Percentiles rank a stretch among this genome's conserved stretches.
These are phyloP conservation scores for Echinops telfairi DNA, from an alignment of 2,113 vertebrate genomes.

Conservation along the genomic window DNA sequence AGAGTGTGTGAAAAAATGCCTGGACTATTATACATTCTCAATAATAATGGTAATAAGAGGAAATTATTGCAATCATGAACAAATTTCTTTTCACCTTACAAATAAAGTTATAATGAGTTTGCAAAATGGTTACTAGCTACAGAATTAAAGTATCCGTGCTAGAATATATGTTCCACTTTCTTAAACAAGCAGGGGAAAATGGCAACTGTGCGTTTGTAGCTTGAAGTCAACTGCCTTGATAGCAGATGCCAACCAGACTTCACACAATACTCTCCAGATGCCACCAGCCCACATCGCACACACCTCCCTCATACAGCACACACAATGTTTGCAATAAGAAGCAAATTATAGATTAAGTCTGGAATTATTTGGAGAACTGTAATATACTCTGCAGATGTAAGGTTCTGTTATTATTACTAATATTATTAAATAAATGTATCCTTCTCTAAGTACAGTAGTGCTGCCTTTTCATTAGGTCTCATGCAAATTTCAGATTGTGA, in stretches of 20 bases:
- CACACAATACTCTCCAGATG: accelerated
- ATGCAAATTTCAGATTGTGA: neutral
- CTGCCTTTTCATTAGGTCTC: neutral
- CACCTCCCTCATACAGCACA: no score
- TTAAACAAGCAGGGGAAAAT: neutral
- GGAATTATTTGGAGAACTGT: neutral
- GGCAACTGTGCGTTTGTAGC: neutral
- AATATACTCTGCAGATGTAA: no score
- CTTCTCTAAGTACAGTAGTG: neutral
- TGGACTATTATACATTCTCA: neutral
- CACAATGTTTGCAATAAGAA: neutral
- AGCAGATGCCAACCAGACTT: neutral
- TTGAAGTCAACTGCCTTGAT: neutral
- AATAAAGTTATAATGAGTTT: neutral
- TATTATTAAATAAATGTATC: neutral
- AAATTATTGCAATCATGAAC: neutral
- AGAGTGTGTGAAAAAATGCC: neutral
- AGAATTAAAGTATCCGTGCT: neutral
- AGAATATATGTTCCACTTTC: neutral
- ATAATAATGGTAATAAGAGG: neutral
- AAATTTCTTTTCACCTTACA: neutral
- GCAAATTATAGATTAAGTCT: neutral
- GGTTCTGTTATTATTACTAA: neutral
- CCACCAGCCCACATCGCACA: accelerated
- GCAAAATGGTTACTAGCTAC: neutral